Evolutionary conservation across 2,888 invertebrate species (phyloP).

Genomic region (Alviniconcha strummeri): DNA sequence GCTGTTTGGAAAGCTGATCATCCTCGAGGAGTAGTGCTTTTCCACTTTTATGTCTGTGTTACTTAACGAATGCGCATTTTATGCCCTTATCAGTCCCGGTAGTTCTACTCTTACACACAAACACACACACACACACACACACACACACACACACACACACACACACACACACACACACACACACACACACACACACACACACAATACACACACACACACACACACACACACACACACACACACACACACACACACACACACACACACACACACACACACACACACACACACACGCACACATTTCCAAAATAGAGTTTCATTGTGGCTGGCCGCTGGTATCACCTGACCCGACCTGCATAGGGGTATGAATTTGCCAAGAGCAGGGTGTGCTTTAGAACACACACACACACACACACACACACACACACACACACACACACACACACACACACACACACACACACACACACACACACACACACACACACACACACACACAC

Average conservation of each 20-base stretch:
- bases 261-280: conserved; percentile 14
- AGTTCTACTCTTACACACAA: background rate
- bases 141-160: conserved; percentile 2
- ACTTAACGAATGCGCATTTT: too few relatives aligned
- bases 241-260: conserved; percentile 14
- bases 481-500: conserved; percentile 1
- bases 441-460: conserved; percentile 12
- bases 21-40: too few relatives aligned
- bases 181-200: conserved; percentile 14
- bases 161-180: background rate
- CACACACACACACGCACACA: conserved; percentile 9
- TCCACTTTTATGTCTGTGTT: too few relatives aligned
- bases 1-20: too few relatives aligned
- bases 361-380: too few relatives aligned
- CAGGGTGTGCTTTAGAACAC: background rate
- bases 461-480: background rate
- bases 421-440: background rate
- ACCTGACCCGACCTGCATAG: too few relatives aligned
- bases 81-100: background rate
- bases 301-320: too few relatives aligned
- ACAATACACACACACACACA: conserved; percentile 7
- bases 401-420: background rate
- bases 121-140: conserved; percentile 14
- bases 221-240: conserved; percentile 14
- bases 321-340: too few relatives aligned